Percentiles rank a stretch among this genome's conserved stretches.
phyloP scores from a whole-genome alignment of 2,113 vertebrate species.

The Sus scrofa region DNA sequence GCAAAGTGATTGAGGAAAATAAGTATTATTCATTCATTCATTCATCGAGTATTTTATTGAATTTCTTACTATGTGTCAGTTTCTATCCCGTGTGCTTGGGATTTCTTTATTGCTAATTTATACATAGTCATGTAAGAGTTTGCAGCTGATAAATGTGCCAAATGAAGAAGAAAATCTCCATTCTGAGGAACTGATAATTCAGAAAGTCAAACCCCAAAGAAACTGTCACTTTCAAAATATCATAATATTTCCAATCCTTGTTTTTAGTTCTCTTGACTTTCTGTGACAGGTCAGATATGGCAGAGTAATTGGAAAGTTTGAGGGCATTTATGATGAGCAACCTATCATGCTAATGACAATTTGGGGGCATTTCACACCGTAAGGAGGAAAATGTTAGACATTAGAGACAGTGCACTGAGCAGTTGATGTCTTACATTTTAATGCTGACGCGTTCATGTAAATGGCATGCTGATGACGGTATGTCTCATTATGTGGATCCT shows the following conservation, averaged over 20 bases:
- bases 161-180: constrained; percentile 64
- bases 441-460: neutral
- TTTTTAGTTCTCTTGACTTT: constrained; percentile 45
- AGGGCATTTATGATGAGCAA: constrained; percentile 49
- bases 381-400: neutral
- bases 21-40: constrained; percentile 39
- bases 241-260: constrained; percentile 34
- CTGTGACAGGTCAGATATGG: neutral
- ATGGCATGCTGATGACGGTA: neutral
- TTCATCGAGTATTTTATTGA: constrained; percentile 53
- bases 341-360: constrained; percentile 56
- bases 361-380: neutral
- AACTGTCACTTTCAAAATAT: constrained; percentile 63
- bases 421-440: neutral
- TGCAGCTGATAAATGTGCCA: constrained; percentile 57
- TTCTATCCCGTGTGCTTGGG: neutral
- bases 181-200: constrained; percentile 45
- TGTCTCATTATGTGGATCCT: neutral
- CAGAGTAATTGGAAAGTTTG: constrained; percentile 52
- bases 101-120: constrained; percentile 62
- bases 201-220: constrained; percentile 56
- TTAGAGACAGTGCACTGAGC: neutral
- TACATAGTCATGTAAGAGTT: neutral
- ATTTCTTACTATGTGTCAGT: constrained; percentile 3
- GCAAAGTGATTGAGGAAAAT: constrained; percentile 40